Evolutionary conservation across 2,797 vertebrate species (phyloP).

Genomic region (Hydrolagus colliei): DNA sequence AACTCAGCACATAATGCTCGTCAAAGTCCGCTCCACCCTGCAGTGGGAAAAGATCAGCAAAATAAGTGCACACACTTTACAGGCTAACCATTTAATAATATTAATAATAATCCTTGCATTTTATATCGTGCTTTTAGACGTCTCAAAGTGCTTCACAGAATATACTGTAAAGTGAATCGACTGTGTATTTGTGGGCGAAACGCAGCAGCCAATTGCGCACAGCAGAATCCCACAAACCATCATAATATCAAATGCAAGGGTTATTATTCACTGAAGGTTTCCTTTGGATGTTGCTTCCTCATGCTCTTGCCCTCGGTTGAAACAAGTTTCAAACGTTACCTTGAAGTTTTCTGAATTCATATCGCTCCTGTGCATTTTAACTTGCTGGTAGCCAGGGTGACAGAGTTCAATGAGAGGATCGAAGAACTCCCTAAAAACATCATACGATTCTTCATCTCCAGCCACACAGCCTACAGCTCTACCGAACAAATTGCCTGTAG

Average conservation of each 20-base stretch:
- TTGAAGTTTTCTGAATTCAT: constrained; percentile 60
- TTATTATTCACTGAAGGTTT: too few species aligned
- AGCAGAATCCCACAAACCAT: too few species aligned
- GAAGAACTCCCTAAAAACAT: constrained; percentile 62
- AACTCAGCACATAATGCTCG: constrained; percentile 41
- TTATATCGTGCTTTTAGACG: too few species aligned
- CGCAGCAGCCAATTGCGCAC: too few species aligned
- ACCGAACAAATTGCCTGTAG: not conserved
- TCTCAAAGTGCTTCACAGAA: too few species aligned
- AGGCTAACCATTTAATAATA: not conserved
- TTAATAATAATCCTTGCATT: too few species aligned
- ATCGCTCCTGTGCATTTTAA: constrained; percentile 51
- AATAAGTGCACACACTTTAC: not conserved
- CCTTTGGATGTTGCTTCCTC: not conserved
- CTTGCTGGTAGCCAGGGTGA: constrained; percentile 50
- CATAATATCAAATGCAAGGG: too few species aligned
- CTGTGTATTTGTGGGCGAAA: too few species aligned
- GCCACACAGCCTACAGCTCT: constrained; percentile 52
- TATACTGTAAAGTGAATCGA: too few species aligned
- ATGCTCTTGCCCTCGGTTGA: not conserved
- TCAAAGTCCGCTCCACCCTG: constrained; percentile 52
- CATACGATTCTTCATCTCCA: constrained; percentile 57
- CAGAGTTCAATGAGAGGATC: constrained; percentile 56
- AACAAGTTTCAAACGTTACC: constrained; percentile 40
- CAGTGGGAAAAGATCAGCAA: not conserved